These are phyloP conservation scores for Procambarus virginalis DNA, from an alignment of 1,140 invertebrate species.

Conservation along the genomic window DNA sequence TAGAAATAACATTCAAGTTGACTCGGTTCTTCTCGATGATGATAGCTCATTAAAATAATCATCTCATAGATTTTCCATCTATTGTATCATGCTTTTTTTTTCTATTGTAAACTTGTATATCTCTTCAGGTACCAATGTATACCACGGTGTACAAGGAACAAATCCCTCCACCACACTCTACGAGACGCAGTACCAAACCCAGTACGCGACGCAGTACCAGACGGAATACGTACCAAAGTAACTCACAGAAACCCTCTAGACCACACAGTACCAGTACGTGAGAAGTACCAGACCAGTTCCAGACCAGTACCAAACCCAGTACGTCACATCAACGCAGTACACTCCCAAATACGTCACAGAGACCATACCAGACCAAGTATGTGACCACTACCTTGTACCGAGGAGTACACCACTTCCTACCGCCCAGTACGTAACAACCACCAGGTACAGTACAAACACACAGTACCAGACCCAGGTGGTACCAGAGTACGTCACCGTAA, in stretches of 20 bases:
- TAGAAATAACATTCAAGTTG: no score
- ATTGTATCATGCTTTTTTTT: no score
- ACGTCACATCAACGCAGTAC: background rate
- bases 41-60: no score
- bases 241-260: background rate
- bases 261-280: background rate
- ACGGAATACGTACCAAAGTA: background rate
- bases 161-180: background rate
- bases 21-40: no score
- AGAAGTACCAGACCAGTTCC: background rate
- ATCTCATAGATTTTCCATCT: no score
- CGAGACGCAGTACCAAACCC: background rate
- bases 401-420: background rate
- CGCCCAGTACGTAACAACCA: background rate
- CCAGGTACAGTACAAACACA: background rate
- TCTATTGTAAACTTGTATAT: no score
- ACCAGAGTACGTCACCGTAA: background rate
- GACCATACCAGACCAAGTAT: background rate
- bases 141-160: background rate
- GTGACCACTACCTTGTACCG: background rate
- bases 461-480: background rate
- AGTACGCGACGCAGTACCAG: background rate
- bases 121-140: background rate
- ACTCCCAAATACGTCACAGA: background rate
- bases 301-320: slow-evolving; percentile 4